phyloP scores from a whole-genome alignment of 1,140 invertebrate genomes.

The Drosophila punjabiensis region DNA sequence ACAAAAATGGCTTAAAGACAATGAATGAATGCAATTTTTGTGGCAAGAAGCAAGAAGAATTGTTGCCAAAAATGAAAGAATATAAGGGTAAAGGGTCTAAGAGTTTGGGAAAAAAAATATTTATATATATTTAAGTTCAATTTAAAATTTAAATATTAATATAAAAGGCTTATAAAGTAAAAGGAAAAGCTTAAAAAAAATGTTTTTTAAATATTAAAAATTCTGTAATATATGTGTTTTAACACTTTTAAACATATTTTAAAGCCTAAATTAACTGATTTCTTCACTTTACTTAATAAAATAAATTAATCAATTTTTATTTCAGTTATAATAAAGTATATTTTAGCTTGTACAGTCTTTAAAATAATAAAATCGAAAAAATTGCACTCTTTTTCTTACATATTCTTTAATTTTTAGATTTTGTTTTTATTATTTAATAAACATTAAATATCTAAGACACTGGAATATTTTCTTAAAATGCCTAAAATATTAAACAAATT shows the following conservation, averaged over 20 bases:
- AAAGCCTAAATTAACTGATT: background rate
- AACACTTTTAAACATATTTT: background rate
- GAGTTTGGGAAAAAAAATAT: no score
- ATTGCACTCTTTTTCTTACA: no score
- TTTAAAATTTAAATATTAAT: background rate
- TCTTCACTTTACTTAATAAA: no score
- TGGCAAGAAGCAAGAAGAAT: background rate
- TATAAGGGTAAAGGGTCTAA: background rate
- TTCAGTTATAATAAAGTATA: no score
- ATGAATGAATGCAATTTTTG: constrained; percentile 16
- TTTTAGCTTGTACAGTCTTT: no score
- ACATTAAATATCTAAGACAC: no score
- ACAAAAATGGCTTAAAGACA: constrained; percentile 29
- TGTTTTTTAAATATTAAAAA: background rate
- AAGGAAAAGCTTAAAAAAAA: background rate
- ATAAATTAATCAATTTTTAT: no score
- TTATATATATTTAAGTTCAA: no score
- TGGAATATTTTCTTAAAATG: no score
- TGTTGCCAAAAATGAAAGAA: background rate
- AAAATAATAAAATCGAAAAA: no score
- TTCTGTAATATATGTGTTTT: background rate
- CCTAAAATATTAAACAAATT: background rate
- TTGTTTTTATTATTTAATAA: no score
- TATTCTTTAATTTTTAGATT: no score
- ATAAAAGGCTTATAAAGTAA: background rate